Evolutionary conservation across 2,113 vertebrate species (phyloP).

Genomic region (Lagopus leucura): DNA sequence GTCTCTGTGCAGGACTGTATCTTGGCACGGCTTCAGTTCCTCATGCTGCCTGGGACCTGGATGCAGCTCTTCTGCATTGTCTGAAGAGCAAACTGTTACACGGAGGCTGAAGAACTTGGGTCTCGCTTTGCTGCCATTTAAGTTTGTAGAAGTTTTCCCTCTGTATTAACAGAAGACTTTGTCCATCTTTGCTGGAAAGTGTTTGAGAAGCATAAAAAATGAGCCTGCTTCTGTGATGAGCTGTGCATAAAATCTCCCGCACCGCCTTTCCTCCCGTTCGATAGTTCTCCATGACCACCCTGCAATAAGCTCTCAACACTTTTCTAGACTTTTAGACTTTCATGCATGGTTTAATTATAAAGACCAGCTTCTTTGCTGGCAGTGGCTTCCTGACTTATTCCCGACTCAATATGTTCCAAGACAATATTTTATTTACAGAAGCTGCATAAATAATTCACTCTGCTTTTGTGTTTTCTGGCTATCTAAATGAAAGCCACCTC

Average conservation of each 20-base stretch:
- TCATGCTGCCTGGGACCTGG: neutral
- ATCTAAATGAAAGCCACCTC: neutral
- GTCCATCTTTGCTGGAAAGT: neutral
- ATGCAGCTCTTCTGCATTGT: neutral
- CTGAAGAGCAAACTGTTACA: neutral
- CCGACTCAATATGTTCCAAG: neutral
- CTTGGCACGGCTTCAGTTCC: neutral
- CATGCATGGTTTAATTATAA: neutral
- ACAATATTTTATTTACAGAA: conserved; percentile 38
- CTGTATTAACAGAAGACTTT: neutral
- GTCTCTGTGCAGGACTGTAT: neutral
- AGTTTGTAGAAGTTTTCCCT: neutral
- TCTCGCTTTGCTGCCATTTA: neutral
- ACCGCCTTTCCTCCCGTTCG: neutral
- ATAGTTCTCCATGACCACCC: neutral
- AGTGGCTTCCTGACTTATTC: conserved; percentile 2
- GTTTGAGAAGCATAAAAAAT: neutral
- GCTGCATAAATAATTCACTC: neutral
- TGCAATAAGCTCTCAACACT: neutral
- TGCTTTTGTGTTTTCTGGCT: neutral
- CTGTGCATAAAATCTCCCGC: neutral
- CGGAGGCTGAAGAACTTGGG: neutral
- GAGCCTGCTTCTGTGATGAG: neutral
- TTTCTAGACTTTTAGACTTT: neutral
- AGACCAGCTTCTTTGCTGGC: neutral